phyloP scores from a whole-genome alignment of 2,888 invertebrate genomes.

The Perithous albicinctus region DNA sequence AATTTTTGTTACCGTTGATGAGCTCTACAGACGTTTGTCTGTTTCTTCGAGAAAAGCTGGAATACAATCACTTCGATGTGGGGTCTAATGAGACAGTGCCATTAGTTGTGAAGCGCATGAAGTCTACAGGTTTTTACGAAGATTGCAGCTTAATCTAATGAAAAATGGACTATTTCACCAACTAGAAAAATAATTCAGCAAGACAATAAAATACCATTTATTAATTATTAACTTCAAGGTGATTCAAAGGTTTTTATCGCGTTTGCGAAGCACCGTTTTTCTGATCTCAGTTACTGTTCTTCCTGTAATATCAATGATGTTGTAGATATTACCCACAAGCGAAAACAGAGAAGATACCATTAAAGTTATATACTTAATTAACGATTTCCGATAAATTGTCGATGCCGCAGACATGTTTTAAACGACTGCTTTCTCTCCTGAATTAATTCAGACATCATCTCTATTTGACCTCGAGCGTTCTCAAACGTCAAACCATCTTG shows the following conservation, averaged over 20 bases:
- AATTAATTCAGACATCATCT: background rate
- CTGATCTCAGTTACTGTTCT: background rate
- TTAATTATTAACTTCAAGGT: background rate
- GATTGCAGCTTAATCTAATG: background rate
- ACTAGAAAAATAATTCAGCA: background rate
- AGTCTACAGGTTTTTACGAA: background rate
- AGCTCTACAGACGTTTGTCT: conserved; percentile 15
- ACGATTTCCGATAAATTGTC: conserved; percentile 1
- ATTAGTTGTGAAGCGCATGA: background rate
- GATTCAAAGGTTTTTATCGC: no score
- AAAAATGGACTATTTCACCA: background rate
- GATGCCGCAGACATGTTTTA: background rate
- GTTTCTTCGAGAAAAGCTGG: background rate
- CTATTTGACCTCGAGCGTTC: background rate
- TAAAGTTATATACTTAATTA: background rate
- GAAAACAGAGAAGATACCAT: background rate
- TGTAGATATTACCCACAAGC: background rate
- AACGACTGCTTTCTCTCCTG: background rate
- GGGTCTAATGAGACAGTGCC: conserved; percentile 11
- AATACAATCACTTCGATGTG: background rate
- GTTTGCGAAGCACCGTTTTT: no score
- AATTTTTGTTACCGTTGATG: background rate
- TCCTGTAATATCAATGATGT: background rate
- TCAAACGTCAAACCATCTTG: background rate
- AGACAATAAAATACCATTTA: no score